Conservation (phyloP, 2,888 invertebrate species). For the Meganola albula region DNA sequence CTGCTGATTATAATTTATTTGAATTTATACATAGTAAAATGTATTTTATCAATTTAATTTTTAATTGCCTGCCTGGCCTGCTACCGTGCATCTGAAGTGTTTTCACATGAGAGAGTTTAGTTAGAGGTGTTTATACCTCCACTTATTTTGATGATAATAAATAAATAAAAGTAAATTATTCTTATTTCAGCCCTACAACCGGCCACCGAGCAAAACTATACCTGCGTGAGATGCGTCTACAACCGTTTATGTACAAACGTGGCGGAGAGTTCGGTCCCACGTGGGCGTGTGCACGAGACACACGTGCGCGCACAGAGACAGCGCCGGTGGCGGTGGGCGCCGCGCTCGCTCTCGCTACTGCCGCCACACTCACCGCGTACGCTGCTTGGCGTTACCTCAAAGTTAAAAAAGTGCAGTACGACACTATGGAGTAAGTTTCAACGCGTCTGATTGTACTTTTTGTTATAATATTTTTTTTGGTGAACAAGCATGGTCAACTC, state of each 20-base stretch:
- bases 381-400: conserved; percentile 79
- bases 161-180: no score
- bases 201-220: conserved; percentile 80
- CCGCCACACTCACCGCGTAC: conserved; percentile 89
- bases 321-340: conserved; percentile 86
- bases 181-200: conserved; percentile 42
- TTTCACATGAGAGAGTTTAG: no score
- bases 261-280: conserved; percentile 82
- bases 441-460: not conserved
- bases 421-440: conserved; percentile 24
- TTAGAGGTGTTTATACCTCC: no score
- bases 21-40: no score
- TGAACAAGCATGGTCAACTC: no score
- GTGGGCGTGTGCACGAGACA: conserved; percentile 79
- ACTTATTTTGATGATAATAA: no score
- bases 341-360: conserved; percentile 87
- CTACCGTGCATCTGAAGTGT: no score
- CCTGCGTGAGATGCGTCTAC: conserved; percentile 84
- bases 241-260: conserved; percentile 93
- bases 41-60: no score
- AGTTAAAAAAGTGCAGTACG: conserved; percentile 29
- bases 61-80: no score
- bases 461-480: conserved; percentile 2
- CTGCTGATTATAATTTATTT: no score
- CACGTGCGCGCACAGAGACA: conserved; percentile 83